Evolutionary conservation across 37 sponge, comb jelly and placozoan species (phyloP), one percentile per base, ranked within the genome.

Genomic region (Oscarella lobularis): DNA sequence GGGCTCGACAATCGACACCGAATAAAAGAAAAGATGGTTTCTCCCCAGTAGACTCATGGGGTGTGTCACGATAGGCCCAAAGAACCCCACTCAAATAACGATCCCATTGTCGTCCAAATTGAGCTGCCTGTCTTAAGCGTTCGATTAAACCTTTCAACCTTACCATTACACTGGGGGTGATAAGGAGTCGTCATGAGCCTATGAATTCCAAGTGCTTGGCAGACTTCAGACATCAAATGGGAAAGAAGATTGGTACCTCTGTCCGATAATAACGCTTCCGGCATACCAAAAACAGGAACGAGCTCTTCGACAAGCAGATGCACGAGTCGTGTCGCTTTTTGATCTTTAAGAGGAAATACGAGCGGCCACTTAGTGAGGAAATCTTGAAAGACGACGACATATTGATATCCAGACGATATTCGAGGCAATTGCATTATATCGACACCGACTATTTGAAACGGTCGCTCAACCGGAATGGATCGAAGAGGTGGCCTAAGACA

Each of bases 321-420:
- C 1, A 67, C 68, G 29, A 78, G 70, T 6, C 78, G 27, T 1
- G 30, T 0, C n/a, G 81, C 68, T 78, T 85, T 85, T 73, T 83
- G 83, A 38, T 83, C 83, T 1, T 78, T 74, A n/a, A 75, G 37
- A 27, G 81, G 69, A 66, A 73, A 85, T 4, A 81, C 68, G 2
- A 84, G 33, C 27, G 85, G 85, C 81, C 81, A 85, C 67, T 85
- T 85, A 1, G 81, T 72, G 3, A 80, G 67, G 35, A 80, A 85
- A 41, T 85, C 85, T 48, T 85, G 85, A 34, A 85, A 85, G 2
- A 85, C 77, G 3, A 80, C 14, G 30, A 76, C 85, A 72, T 85
- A 66, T 3, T 37, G 2, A 66, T 80, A 77, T 3, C 48, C 85
- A 1, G 2, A 1, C 0, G 40, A 27, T 3, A 78, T 83, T 33